Conservation (phyloP, 37 sponge, comb jelly and placozoan species). For the Ianthella basta region DNA sequence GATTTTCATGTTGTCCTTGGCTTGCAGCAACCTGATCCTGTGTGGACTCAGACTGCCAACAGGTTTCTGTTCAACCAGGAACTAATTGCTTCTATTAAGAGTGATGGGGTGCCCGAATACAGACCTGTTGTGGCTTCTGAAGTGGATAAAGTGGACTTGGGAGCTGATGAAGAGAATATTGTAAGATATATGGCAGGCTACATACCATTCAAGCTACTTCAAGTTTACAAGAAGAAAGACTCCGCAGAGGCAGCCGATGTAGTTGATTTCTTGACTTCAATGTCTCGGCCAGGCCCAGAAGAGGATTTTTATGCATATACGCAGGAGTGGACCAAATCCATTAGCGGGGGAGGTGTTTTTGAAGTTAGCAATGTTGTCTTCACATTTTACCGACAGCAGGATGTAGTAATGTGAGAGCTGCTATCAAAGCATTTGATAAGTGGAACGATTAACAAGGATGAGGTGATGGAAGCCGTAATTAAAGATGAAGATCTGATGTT, state of each 20-base stretch:
- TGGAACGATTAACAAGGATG: neutral
- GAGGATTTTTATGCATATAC: slow-evolving; percentile 17
- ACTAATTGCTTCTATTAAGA: neutral
- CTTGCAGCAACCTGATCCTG: neutral
- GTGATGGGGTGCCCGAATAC: neutral
- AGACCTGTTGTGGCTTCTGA: neutral
- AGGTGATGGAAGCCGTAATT: neutral
- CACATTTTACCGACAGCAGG: neutral
- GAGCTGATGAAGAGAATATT: slow-evolving; percentile 8
- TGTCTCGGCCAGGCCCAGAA: neutral
- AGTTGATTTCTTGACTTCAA: neutral
- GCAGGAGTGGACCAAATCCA: neutral
- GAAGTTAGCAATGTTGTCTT: neutral
- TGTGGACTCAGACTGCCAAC: slow-evolving; percentile 12
- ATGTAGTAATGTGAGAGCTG: neutral
- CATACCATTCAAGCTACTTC: neutral
- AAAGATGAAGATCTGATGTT: neutral
- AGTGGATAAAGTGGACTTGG: neutral
- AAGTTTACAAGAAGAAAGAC: slow-evolving; percentile 2
- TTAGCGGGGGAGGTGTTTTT: neutral
- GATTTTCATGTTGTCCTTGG: neutral
- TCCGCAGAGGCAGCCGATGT: neutral
- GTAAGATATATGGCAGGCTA: slow-evolving; percentile 10
- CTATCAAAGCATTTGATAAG: neutral
- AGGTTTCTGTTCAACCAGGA: neutral